Base-by-base conservation (phyloP, 2,888 invertebrate genomes). In the Leptinotarsa rubiginosa region DNA sequence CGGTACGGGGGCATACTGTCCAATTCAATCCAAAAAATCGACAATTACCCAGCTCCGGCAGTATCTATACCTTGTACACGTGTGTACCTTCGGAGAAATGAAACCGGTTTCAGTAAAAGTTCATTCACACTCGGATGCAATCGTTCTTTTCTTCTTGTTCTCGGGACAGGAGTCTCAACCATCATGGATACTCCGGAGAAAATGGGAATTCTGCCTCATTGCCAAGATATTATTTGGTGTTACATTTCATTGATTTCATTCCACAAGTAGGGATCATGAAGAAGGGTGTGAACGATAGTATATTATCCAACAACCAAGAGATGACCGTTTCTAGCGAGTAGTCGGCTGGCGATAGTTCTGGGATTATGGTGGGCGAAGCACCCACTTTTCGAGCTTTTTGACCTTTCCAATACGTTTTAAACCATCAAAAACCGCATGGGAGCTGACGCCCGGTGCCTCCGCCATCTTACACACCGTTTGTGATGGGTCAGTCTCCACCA, bases 81-180 rank as follows among this genome's bases (percentile, higher is more conserved):
- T 84, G 82, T 83, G 81, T 77, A 75, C 59, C 71, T 65, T 81
- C 82, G 79, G 81, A 84, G 84, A 84, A 84, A 82, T 80, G 82
- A 80, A 85, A 86, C 85, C 85, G 85, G 86, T 85, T 86, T 83
- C 80, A 81, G 79, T 81, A 82, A 82, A 84, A 84, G 86, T 86
- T 86, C 86, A 85, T 86, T 86, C 85, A 86, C 86, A 83, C 83
- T 79, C 81, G 78, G 82, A 82, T 84, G 82, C 81, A 83, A 84
- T 82, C 83, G 65, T 66, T 56, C 49, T 65, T 56, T 72, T 69
- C 65, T 74, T 56, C 62, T 65, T 70, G 47, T 65, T 52, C 62
- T 64, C 47, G 69, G 47, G 56, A 67, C 67, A 10, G 56, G 47
- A 62, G 25, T 31, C 62, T 62, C 62, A 25, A 62, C 31, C 31